These are phyloP conservation scores for Phoeniculus purpureus DNA, from an alignment of 2,797 vertebrate genomes.

Conservation along the genomic window DNA sequence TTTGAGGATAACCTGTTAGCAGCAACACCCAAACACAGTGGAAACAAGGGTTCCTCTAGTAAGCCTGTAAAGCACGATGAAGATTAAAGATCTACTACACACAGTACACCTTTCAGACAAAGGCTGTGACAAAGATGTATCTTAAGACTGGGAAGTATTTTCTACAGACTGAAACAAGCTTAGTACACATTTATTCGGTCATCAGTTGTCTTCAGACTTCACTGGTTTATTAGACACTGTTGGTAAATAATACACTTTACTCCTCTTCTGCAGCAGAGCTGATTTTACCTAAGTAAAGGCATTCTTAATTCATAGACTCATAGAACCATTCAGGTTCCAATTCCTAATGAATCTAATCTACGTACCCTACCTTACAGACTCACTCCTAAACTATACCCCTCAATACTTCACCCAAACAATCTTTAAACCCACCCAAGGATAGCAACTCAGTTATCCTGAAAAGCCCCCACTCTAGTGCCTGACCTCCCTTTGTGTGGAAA, in stretches of 20 bases:
- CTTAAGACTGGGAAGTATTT: not conserved
- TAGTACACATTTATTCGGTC: not conserved
- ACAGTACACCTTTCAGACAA: not conserved
- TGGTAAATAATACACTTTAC: not conserved
- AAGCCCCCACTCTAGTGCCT: no score
- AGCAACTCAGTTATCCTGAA: no score
- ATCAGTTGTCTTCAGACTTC: not conserved
- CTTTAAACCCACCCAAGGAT: no score
- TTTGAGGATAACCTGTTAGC: not conserved
- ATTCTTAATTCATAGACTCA: not conserved
- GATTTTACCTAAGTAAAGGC: accelerated
- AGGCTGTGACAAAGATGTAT: not conserved
- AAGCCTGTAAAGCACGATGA: not conserved
- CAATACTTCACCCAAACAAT: no score
- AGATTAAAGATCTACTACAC: not conserved
- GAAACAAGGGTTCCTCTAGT: not conserved
- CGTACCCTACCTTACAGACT: no score
- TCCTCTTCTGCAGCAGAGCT: not conserved
- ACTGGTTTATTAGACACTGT: not conserved
- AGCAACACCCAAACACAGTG: not conserved
- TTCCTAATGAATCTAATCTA: no score
- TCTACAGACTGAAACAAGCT: not conserved
- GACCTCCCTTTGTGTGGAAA: no score
- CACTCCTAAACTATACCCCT: no score
- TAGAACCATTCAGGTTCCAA: no score